Percentiles rank a stretch among this genome's conserved stretches.
phyloP scores from a whole-genome alignment of 2,797 vertebrate species.

The Paratrypauchen microcephalus region DNA sequence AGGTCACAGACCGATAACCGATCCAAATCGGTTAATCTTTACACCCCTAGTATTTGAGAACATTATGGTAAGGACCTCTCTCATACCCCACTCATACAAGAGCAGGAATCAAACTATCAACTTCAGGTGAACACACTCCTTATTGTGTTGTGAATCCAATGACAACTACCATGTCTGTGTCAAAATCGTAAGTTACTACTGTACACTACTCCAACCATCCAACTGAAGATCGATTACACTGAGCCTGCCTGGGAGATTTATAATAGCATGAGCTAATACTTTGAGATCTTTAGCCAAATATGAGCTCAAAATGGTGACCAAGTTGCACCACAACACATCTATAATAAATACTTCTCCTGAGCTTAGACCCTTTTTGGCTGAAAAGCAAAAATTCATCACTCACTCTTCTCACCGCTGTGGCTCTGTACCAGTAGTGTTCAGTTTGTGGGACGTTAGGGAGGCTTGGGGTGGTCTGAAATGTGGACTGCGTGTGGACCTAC shows the following conservation, averaged over 20 bases:
- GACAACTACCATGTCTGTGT: background rate
- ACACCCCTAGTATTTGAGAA: too few relatives aligned
- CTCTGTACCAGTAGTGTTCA: too few relatives aligned
- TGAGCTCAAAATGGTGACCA: slow-evolving; percentile 18
- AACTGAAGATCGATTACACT: background rate
- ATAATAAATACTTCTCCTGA: slow-evolving; percentile 17
- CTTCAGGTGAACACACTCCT: too few relatives aligned
- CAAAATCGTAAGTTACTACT: background rate
- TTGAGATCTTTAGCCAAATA: background rate
- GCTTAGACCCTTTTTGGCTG: slow-evolving; percentile 21
- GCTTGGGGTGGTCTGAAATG: too few relatives aligned
- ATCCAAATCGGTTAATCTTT: too few relatives aligned
- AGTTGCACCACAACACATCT: background rate
- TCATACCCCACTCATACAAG: too few relatives aligned
- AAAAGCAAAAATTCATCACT: slow-evolving; percentile 15
- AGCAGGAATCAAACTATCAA: too few relatives aligned
- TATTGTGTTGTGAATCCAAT: background rate
- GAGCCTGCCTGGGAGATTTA: background rate
- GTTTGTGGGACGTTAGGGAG: too few relatives aligned
- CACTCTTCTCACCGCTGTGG: too few relatives aligned
- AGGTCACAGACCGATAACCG: too few relatives aligned
- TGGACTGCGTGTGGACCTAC: too few relatives aligned
- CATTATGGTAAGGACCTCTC: too few relatives aligned
- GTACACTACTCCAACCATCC: background rate
- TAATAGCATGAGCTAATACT: background rate